These are phyloP conservation scores for Dipodomys spectabilis DNA, from an alignment of 2,113 vertebrate genomes.

Conservation along the genomic window DNA sequence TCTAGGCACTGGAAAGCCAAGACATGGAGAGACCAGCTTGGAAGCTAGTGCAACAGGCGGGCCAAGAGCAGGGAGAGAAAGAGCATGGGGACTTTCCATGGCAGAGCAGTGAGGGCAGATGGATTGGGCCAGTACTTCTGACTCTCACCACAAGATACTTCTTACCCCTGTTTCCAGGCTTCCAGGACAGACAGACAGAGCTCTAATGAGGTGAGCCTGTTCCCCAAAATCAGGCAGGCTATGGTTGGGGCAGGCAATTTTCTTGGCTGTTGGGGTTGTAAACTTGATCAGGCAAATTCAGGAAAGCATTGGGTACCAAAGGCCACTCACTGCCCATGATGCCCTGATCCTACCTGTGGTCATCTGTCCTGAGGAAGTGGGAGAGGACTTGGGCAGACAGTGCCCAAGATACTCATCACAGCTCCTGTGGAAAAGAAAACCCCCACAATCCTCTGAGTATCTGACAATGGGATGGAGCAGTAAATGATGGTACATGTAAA, in stretches of 20 bases:
- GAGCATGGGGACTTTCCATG: fast-evolving
- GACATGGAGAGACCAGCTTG: neutral
- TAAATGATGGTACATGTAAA: constrained; percentile 6
- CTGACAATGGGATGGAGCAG: neutral
- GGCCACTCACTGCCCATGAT: neutral
- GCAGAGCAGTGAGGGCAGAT: neutral
- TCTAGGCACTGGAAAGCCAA: neutral
- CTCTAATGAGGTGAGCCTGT: neutral
- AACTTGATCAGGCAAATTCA: neutral
- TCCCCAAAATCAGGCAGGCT: neutral
- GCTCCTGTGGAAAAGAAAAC: neutral
- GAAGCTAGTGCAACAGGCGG: too few relatives aligned
- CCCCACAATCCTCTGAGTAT: neutral
- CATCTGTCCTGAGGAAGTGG: neutral
- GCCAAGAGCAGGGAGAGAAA: neutral
- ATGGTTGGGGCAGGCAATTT: neutral
- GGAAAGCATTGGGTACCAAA: neutral
- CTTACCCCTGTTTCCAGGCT: neutral
- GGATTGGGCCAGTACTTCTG: too few relatives aligned
- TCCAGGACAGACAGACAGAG: fast-evolving
- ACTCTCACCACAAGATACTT: neutral
- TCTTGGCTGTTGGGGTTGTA: fast-evolving
- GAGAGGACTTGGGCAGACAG: fast-evolving
- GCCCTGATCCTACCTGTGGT: neutral
- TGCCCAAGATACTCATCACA: fast-evolving